A percentile compares a stretch with the other conserved stretches of the same genome.
These are phyloP conservation scores for Phacellophora camtschatica DNA, from an alignment of 30 jellyfish, hydroid and myxozoan genomes.

Conservation along the genomic window DNA sequence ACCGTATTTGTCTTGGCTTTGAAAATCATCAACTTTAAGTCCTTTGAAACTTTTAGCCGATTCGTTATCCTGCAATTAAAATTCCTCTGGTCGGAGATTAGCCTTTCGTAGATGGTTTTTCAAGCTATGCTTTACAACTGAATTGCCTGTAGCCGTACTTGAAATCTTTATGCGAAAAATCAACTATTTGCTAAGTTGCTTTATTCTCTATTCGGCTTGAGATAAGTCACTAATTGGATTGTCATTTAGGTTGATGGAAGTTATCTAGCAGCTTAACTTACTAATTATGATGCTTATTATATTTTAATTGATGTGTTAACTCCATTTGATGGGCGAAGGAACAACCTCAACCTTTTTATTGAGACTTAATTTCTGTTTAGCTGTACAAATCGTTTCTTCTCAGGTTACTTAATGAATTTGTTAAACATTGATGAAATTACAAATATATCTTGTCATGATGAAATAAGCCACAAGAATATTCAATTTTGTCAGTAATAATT, in stretches of 20 bases:
- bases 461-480: no score
- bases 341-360: no score
- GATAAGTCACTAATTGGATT: conserved; percentile 46
- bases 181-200: conserved; percentile 35
- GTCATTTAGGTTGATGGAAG: background rate
- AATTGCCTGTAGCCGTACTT: conserved; percentile 13
- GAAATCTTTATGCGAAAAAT: conserved; percentile 14
- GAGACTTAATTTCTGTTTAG: no score
- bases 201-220: conserved; percentile 47
- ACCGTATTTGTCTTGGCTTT: background rate
- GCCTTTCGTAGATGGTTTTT: conserved; percentile 33
- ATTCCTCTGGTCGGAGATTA: conserved; percentile 21
- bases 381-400: no score
- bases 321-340: no score
- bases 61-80: conserved; percentile 28
- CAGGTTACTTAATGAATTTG: no score
- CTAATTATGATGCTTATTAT: conserved; percentile 6
- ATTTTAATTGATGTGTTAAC: conserved; percentile 6
- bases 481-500: no score
- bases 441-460: no score
- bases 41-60: conserved; percentile 36
- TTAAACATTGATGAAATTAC: no score
- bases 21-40: background rate
- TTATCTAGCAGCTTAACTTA: background rate
- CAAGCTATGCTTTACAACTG: conserved; percentile 36